Base-by-base conservation (phyloP, 2,797 vertebrate genomes). In the Trematomus bernacchii region DNA sequence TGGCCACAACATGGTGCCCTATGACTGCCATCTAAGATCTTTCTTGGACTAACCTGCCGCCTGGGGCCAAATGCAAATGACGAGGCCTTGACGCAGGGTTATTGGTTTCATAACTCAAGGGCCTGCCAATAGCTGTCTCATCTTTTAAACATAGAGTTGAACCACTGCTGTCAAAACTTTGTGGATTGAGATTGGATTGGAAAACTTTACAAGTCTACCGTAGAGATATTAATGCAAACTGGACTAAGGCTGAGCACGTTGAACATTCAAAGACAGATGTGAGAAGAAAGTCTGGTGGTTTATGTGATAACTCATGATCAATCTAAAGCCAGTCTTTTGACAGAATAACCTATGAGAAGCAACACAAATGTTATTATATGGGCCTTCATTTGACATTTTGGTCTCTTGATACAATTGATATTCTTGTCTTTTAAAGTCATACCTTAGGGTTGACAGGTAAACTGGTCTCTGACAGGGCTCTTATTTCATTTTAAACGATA, bases 121-220 rank as follows among this genome's bases (percentile, higher is more conserved):
- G 72, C 71, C 81, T 90, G 93, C 88, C 90, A 90, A 92, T 91
- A 87, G 60, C 71, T 69, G 53, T 75, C 91, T 93, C 86, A 92
- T 94, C 80, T 93, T 94, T 93, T 90, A 93, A 92, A 93, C 87
- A 93, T 89, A 13, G 61, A 77, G 59, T 76, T 79, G 80, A 80
- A 75, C 71, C 72, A 69, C 71, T 84, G 83, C 82, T 92, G 91
- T 91, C 89, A 89, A 89, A 93, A 90, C 69, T 87, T 89, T 77
- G 71, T 48, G 68, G 73, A 79, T 59, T 76, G 66, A 83, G 62
- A 79, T 48, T 69, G 76, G 72, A 83, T 64, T 42, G 21, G 53
- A 83, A 79, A 87, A 84, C 69, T 75, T 83, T n/a, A 30, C 21
- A 64, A 48, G 48, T 54, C 52, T 64, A 27, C 46, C 46, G 11